Evolutionary conservation across 2,888 invertebrate species (phyloP).

Genomic region (Clusia tigrina): DNA sequence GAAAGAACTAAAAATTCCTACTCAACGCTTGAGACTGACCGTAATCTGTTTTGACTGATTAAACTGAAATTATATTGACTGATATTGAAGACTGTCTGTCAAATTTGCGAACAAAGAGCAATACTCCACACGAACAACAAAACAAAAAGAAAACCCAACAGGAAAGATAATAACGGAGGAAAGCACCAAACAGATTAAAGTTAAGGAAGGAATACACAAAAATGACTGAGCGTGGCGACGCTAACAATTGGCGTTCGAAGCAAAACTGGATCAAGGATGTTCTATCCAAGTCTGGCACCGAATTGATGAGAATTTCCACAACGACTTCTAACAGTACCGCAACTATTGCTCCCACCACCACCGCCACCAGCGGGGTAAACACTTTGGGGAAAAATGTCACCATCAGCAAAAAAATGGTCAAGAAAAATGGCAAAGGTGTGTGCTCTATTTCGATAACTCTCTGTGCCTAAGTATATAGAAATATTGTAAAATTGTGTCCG

Average conservation of each 20-base stretch:
- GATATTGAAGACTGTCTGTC: conserved; percentile 4
- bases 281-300: conserved; percentile 64
- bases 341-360: too few relatives aligned
- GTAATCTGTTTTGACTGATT: conserved; percentile 19
- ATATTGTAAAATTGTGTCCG: not conserved
- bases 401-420: not conserved
- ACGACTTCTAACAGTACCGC: conserved; percentile 33
- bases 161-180: conserved; percentile 10
- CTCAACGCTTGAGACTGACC: conserved; percentile 21
- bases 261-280: conserved; percentile 68
- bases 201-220: conserved; percentile 18
- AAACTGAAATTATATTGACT: not conserved
- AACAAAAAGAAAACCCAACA: not conserved
- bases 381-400: not conserved
- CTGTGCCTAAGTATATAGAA: not conserved
- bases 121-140: too few relatives aligned
- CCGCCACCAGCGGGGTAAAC: too few relatives aligned
- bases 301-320: conserved; percentile 59
- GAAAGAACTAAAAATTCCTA: conserved; percentile 7
- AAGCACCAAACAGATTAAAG: conserved; percentile 26
- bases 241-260: conserved; percentile 57
- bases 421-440: not conserved
- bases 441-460: not conserved
- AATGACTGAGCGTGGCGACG: conserved; percentile 55
- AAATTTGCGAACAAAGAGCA: too few relatives aligned